phyloP scores from a whole-genome alignment of 2,888 invertebrate genomes.

The Lamellibrachia satsuma region DNA sequence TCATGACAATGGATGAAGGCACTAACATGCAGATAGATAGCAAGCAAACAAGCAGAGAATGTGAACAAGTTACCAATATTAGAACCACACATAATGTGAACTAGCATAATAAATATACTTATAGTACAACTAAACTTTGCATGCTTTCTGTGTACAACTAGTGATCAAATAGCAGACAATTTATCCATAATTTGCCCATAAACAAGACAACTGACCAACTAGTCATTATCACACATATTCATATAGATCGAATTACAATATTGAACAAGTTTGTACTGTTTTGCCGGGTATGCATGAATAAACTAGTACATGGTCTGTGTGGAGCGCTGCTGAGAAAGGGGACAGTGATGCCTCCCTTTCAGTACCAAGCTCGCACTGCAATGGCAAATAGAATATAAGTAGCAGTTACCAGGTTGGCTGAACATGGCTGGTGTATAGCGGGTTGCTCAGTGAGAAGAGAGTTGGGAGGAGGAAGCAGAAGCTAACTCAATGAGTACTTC shows the following conservation, averaged over 20 bases:
- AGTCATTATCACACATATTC: background rate
- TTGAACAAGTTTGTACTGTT: background rate
- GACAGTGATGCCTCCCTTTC: background rate
- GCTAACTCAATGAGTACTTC: background rate
- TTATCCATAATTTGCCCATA: background rate
- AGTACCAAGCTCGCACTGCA: background rate
- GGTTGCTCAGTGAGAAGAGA: background rate
- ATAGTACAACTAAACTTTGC: background rate
- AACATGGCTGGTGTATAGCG: slow-evolving; percentile 3
- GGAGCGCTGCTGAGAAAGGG: background rate
- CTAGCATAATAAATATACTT: background rate
- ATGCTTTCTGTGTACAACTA: background rate
- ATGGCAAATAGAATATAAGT: background rate
- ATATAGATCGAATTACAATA: background rate
- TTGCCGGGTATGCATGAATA: background rate
- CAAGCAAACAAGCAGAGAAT: background rate
- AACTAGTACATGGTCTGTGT: background rate
- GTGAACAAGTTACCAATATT: background rate
- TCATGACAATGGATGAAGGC: background rate
- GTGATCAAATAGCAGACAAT: background rate
- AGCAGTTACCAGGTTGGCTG: background rate
- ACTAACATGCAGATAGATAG: background rate
- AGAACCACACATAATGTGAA: background rate
- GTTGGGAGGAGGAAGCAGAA: background rate
- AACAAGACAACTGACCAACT: background rate